Evolutionary conservation across 2,113 vertebrate species (phyloP).

Genomic region (Chloebia gouldiae): DNA sequence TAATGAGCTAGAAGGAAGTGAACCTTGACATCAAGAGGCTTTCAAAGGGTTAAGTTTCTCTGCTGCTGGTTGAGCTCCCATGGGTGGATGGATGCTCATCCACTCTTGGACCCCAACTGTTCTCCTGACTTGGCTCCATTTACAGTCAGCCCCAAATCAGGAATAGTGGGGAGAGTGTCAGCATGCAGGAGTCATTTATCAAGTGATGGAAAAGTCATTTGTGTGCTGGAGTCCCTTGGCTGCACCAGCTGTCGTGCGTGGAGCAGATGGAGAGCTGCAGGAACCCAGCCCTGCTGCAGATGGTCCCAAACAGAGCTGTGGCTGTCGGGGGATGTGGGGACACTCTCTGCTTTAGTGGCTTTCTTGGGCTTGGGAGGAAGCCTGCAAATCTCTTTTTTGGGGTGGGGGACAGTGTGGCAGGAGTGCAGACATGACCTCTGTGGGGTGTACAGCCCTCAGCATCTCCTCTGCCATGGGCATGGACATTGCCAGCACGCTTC

Average conservation of each 20-base stretch:
- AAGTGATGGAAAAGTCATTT: conserved; percentile 11
- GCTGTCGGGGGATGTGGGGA: not conserved
- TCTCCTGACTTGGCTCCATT: not conserved
- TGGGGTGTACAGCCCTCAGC: accelerated
- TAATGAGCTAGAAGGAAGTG: not conserved
- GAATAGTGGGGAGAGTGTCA: not conserved
- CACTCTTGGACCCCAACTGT: not conserved
- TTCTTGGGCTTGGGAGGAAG: not conserved
- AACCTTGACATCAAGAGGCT: not conserved
- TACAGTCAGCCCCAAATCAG: not conserved
- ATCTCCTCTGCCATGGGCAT: not conserved
- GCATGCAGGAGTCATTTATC: not conserved
- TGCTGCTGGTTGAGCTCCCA: not conserved
- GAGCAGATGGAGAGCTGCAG: conserved; percentile 15
- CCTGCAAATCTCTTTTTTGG: not conserved
- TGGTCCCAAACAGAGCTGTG: not conserved
- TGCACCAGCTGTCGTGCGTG: not conserved
- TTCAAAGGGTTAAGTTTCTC: not conserved
- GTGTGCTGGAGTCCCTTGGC: not conserved
- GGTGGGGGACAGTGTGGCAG: not conserved
- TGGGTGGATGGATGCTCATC: not conserved
- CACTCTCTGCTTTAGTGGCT: not conserved
- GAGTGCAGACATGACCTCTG: not conserved
- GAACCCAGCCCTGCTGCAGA: not conserved
- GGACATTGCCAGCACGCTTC: accelerated